phyloP scores from a whole-genome alignment of 2,113 vertebrate species.

The Eclectus roratus region DNA sequence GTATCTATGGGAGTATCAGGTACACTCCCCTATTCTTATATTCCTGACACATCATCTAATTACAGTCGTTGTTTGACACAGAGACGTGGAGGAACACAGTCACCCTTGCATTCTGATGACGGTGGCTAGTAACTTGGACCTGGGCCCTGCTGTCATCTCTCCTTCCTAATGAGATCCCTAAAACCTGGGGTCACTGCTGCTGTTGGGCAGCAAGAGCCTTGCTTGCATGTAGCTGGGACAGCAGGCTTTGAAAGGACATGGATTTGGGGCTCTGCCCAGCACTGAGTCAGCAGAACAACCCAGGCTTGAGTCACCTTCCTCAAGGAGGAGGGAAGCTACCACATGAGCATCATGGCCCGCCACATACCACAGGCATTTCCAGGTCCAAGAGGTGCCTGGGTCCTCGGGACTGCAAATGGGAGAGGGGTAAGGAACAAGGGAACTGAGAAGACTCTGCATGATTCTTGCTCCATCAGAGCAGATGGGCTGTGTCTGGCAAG shows the following conservation, averaged over 20 bases:
- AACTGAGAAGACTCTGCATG: background rate
- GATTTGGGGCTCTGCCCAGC: background rate
- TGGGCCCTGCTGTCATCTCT: background rate
- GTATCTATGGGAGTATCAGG: background rate
- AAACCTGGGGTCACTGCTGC: background rate
- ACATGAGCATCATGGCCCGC: background rate
- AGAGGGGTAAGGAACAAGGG: background rate
- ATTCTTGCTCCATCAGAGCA: background rate
- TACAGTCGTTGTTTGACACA: background rate
- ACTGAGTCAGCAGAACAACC: conserved; percentile 13
- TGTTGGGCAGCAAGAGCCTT: background rate
- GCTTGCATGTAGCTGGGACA: rapidly evolving
- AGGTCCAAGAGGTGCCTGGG: background rate
- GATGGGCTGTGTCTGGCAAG: background rate
- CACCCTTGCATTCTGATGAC: background rate
- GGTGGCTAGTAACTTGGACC: background rate
- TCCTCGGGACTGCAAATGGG: background rate
- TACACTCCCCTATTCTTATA: background rate
- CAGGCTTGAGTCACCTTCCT: background rate
- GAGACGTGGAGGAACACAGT: background rate
- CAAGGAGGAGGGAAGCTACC: background rate
- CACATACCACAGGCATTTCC: background rate
- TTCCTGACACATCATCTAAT: background rate
- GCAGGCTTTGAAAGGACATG: background rate
- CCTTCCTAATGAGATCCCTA: background rate